Evolutionary conservation across 2,113 vertebrate genomes (phyloP).

Genomic region (Gnathonemus longibarbis): DNA sequence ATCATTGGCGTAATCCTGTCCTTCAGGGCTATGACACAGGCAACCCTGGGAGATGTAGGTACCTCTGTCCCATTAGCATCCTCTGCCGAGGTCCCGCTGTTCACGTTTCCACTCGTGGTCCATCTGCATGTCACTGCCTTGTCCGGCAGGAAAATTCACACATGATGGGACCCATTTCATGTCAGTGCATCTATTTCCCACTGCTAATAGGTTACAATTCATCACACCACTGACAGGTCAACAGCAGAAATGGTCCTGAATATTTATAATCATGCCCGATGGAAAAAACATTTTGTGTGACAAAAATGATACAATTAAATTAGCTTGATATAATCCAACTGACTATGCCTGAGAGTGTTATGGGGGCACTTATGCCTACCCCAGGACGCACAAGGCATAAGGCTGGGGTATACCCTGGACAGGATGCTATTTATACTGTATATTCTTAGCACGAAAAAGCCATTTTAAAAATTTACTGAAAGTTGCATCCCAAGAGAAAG

Average conservation of each 20-base stretch:
- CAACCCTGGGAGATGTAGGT: conserved; percentile 74
- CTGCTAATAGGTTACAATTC: neutral
- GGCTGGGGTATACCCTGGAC: neutral
- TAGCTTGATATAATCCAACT: neutral
- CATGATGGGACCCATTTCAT: neutral
- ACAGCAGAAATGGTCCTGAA: neutral
- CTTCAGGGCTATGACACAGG: conserved; percentile 77
- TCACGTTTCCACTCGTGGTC: neutral
- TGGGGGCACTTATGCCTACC: neutral
- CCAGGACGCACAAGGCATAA: neutral
- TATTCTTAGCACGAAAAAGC: neutral
- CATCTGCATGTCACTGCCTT: neutral
- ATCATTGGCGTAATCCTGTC: conserved; percentile 90
- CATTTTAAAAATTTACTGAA: neutral
- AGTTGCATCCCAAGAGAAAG: neutral
- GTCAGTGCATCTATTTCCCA: neutral
- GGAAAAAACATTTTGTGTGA: neutral
- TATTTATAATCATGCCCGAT: neutral
- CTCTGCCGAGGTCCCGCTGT: no score
- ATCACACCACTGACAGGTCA: neutral
- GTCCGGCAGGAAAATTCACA: neutral
- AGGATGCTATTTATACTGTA: neutral
- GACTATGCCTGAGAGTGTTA: neutral
- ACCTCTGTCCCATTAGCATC: neutral
- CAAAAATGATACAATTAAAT: neutral